Base-by-base conservation (phyloP, 2,113 vertebrate species). In the Pelecanus crispus region DNA sequence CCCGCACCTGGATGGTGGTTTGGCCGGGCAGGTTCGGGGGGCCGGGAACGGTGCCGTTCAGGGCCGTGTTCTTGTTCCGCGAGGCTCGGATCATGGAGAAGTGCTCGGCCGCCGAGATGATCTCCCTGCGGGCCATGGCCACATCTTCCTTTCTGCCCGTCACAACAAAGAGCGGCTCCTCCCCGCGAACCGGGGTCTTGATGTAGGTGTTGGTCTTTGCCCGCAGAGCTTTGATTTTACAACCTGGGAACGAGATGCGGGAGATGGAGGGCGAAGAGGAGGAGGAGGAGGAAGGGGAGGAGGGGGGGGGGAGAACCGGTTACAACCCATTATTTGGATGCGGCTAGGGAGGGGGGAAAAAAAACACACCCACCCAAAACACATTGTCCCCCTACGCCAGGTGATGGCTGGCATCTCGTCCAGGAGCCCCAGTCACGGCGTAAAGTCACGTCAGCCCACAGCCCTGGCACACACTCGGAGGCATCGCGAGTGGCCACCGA, bases 131-230 rank as follows among this genome's bases (percentile, higher is more conserved):
- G 70, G 99, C 99, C 99, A 99, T 99, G 87, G 99, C 99, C 90
- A 99, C 99, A 70, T 99, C 99, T 97, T 99, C 99, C 97, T 99
- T 98, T 97, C 99, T 98, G 96, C 99, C 99, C 26, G 99, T 99
- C 97, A 99, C 99, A 97, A 99, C 99, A 94, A 99, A 99, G 90
- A 99, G 99, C n/a, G 99, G 99, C 98, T 99, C 99, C 98, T 99
- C 99, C 92, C 99, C 99, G 50, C 99, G 99, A 70, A 99, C 99
- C 4, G 99, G 99, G 87, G 99, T 99, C 98, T 99, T 99, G 97
- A 99, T 99, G 96, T 99, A 99, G 95, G 99, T 99, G 98, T 99
- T 99, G 98, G 99, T 99, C 98, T 99, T 99, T 9, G 99, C 99
- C 98, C 99, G 98, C 97, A 99, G 98, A 67, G 99, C 99, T 98